Conservation (phyloP, 2,113 vertebrate genomes). For the Tragelaphus buxtoni region DNA sequence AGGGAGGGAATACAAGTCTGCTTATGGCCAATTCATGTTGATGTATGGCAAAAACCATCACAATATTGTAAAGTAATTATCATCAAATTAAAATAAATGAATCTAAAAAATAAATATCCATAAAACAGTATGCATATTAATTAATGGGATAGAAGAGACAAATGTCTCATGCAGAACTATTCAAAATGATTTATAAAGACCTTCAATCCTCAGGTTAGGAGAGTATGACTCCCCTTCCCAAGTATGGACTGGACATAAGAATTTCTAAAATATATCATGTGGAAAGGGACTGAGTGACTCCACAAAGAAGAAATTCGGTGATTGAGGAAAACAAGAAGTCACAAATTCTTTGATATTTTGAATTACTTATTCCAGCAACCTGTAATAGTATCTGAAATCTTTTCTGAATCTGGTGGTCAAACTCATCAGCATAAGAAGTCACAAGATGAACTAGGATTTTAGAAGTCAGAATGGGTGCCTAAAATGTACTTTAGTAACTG, state of each 20-base stretch:
- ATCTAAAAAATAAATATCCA: no score
- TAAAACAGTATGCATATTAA: no score
- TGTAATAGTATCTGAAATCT: background rate
- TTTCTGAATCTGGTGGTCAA: background rate
- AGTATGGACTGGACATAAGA: fast-evolving
- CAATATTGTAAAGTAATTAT: no score
- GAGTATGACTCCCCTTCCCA: background rate
- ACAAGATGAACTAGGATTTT: background rate
- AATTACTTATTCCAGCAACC: background rate
- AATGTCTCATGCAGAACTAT: background rate
- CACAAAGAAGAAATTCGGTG: background rate
- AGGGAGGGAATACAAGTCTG: no score
- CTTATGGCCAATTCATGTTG: no score
- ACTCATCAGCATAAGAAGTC: background rate
- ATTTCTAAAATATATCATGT: background rate
- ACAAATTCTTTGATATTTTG: background rate
- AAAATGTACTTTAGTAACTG: background rate
- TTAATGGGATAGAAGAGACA: background rate
- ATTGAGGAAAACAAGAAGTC: background rate
- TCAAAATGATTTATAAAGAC: background rate
- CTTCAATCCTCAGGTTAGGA: fast-evolving
- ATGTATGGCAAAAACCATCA: no score
- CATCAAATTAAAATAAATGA: no score
- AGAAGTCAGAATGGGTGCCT: background rate
- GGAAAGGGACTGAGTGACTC: background rate